A percentile compares a stretch with the other conserved stretches of the same genome.
Evolutionary conservation across 2,888 invertebrate species (phyloP).

Genomic region (Xanthia icteritia): DNA sequence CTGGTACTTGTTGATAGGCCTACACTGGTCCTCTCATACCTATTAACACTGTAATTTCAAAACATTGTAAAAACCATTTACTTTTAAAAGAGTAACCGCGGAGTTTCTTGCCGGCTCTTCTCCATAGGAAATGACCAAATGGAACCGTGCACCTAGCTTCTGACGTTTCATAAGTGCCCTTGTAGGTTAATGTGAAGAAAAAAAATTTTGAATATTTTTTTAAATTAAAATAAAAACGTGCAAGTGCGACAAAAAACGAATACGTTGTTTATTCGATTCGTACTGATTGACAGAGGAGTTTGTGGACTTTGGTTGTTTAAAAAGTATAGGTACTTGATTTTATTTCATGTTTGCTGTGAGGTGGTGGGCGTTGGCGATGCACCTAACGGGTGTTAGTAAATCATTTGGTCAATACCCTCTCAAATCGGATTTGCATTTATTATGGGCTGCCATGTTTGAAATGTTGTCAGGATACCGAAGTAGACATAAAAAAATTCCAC

Average conservation of each 20-base stretch:
- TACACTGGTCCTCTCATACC: no score
- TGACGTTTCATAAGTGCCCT: no score
- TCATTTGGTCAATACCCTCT: slow-evolving; percentile 70
- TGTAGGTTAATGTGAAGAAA: no score
- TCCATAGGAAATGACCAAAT: no score
- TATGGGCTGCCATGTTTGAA: slow-evolving; percentile 54
- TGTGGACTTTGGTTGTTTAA: slow-evolving; percentile 13
- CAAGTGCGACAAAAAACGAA: slow-evolving; percentile 4
- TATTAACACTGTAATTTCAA: no score
- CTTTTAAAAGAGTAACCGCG: no score
- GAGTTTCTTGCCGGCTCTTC: no score
- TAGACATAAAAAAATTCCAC: slow-evolving; percentile 67
- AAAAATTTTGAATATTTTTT: no score
- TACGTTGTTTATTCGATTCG: slow-evolving; percentile 11
- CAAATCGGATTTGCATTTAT: slow-evolving; percentile 55
- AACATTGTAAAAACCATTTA: no score
- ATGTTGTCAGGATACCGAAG: slow-evolving; percentile 49
- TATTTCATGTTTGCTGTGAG: slow-evolving; percentile 3
- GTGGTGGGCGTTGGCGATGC: slow-evolving; percentile 31
- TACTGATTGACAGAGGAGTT: slow-evolving; percentile 25
- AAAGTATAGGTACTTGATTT: slow-evolving; percentile 26
- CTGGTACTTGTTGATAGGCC: no score
- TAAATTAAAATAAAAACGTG: slow-evolving; percentile 41
- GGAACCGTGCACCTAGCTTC: no score
- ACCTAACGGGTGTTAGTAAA: slow-evolving; percentile 62